Conservation (phyloP, 92 coral and sea anemone species). For the Actinernus sp. region DNA sequence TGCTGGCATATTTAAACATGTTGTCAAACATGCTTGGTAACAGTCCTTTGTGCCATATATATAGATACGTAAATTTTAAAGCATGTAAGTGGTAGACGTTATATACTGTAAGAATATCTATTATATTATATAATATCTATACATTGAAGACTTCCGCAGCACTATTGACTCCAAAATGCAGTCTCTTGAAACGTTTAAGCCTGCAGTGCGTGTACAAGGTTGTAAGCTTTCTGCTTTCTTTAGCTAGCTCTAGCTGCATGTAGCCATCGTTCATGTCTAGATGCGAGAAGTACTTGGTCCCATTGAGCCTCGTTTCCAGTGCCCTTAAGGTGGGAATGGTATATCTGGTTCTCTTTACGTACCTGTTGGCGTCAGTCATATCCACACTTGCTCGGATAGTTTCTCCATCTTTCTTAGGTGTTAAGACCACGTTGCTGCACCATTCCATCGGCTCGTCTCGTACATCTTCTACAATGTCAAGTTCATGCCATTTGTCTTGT, state of each 20-base stretch:
- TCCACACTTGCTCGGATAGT: slow-evolving; percentile 10
- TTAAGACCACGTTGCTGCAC: slow-evolving; percentile 18
- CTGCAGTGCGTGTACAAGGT: slow-evolving; percentile 44
- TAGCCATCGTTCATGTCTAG: too few species aligned
- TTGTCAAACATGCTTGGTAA: too few species aligned
- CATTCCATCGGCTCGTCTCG: slow-evolving; percentile 40
- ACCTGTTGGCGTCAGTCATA: slow-evolving; percentile 13
- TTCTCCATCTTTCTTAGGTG: slow-evolving; percentile 31
- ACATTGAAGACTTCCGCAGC: too few species aligned
- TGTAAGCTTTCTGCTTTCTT: slow-evolving; percentile 40
- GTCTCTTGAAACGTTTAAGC: slow-evolving; percentile 6
- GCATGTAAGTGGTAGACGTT: too few species aligned
- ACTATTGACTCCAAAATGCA: too few species aligned
- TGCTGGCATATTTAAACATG: too few species aligned
- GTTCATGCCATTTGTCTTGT: slow-evolving; percentile 5
- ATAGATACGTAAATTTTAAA: too few species aligned
- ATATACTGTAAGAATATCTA: too few species aligned
- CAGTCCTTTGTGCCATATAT: too few species aligned
- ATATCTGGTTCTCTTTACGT: slow-evolving; percentile 36
- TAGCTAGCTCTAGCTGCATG: too few species aligned
- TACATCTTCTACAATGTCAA: slow-evolving; percentile 28
- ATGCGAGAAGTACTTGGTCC: slow-evolving; percentile 43
- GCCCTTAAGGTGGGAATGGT: slow-evolving; percentile 33
- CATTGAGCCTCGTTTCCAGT: slow-evolving; percentile 31
- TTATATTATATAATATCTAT: too few species aligned